Conservation (phyloP, 1,140 invertebrate species). For the Ceratosolen fusciceps region DNA sequence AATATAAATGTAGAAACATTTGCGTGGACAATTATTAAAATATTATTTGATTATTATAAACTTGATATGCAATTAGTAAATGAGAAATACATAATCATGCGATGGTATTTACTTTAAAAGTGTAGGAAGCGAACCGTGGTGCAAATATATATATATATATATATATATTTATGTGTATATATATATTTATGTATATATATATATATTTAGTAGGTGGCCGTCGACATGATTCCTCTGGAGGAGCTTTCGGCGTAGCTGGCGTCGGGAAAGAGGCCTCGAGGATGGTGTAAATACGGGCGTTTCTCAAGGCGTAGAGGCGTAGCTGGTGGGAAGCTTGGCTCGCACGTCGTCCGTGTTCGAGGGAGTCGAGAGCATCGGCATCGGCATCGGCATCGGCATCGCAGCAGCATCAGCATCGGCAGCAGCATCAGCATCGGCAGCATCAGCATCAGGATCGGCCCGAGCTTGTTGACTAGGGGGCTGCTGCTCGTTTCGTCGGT, state of each 20-base stretch:
- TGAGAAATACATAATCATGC: neutral
- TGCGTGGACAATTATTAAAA: neutral
- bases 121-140: conserved; percentile 3
- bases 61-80: too few species aligned
- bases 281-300: conserved; percentile 1
- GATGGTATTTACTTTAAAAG: conserved; percentile 16
- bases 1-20: neutral
- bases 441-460: neutral
- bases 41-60: neutral
- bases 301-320: conserved; percentile 14
- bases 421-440: too few species aligned
- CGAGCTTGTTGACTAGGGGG: conserved; percentile 8
- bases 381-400: too few species aligned
- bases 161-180: too few species aligned
- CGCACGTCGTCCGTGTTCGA: neutral
- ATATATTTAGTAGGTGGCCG: neutral
- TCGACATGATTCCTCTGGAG: neutral
- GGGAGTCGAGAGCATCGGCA: neutral
- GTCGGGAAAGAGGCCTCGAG: conserved; percentile 5
- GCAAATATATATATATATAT: too few species aligned
- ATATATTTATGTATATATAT: too few species aligned
- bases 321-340: neutral
- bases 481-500: neutral
- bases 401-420: too few species aligned
- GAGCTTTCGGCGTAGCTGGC: neutral